A percentile compares a stretch with the other conserved stretches of the same genome.
Conservation (phyloP, 1,140 invertebrate species). For the Drosophila jambulina region DNA sequence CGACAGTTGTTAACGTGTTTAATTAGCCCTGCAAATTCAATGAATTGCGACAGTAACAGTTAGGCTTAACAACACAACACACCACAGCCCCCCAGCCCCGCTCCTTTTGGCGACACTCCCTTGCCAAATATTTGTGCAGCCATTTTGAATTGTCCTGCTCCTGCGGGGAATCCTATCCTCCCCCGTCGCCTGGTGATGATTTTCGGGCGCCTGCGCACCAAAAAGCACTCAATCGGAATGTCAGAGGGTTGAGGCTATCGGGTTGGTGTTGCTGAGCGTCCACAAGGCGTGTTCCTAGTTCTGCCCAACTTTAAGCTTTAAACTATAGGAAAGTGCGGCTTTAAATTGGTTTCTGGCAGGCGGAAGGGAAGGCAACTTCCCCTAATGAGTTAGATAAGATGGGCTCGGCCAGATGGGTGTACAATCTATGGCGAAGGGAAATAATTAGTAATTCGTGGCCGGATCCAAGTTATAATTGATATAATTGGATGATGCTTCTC, state of each 20-base stretch:
- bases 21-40: constrained; percentile 83
- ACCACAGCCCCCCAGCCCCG: constrained; percentile 5
- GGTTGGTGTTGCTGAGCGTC: constrained; percentile 6
- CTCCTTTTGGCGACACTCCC: constrained; percentile 43
- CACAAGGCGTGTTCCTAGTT: constrained; percentile 18
- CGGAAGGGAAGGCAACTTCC: not conserved
- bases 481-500: not conserved
- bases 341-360: constrained; percentile 34
- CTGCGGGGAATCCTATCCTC: constrained; percentile 38
- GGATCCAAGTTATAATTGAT: constrained; percentile 1
- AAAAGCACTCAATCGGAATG: constrained; percentile 27
- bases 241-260: not conserved
- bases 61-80: constrained; percentile 74
- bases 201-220: constrained; percentile 58
- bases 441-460: constrained; percentile 13
- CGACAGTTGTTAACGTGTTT: constrained; percentile 83
- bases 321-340: constrained; percentile 22
- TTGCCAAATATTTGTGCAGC: constrained; percentile 81
- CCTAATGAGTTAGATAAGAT: constrained; percentile 30
- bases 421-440: constrained; percentile 5
- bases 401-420: constrained; percentile 11
- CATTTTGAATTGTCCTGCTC: constrained; percentile 75
- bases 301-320: constrained; percentile 25
- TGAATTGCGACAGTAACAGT: constrained; percentile 83
- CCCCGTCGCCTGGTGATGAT: constrained; percentile 19